These are phyloP conservation scores for Pseudochromis fuscus DNA, from an alignment of 2,797 vertebrate species.

Conservation along the genomic window DNA sequence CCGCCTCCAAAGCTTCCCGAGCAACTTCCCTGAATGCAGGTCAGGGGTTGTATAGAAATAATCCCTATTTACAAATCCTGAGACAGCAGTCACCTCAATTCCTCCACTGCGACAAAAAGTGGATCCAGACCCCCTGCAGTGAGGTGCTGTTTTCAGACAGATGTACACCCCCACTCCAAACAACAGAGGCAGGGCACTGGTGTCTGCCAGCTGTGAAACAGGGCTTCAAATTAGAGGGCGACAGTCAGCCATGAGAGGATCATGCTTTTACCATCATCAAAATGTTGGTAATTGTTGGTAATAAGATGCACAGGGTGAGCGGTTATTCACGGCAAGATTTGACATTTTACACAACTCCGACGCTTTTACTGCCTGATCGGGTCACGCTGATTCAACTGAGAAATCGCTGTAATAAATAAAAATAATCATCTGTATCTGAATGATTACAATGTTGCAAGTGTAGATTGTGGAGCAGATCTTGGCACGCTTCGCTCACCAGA, in stretches of 20 bases:
- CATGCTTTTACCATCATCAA: slow-evolving; percentile 25
- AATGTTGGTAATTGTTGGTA: slow-evolving; percentile 24
- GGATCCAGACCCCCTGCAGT: slow-evolving; percentile 57
- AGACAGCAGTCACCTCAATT: slow-evolving; percentile 60
- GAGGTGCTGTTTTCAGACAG: slow-evolving; percentile 48
- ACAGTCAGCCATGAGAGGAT: slow-evolving; percentile 29
- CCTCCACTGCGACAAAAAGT: slow-evolving; percentile 61
- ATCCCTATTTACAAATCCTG: slow-evolving; percentile 71
- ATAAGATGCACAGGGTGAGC: not conserved
- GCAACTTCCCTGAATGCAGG: slow-evolving; percentile 75
- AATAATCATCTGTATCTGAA: not conserved
- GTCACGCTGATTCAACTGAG: slow-evolving; percentile 4
- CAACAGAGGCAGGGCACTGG: slow-evolving; percentile 29
- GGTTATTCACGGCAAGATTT: slow-evolving; percentile 10
- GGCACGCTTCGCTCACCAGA: slow-evolving; percentile 86
- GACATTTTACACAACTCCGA: slow-evolving; percentile 3
- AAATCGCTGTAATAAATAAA: not conserved
- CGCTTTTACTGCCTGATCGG: slow-evolving; percentile 7
- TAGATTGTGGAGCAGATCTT: slow-evolving; percentile 10
- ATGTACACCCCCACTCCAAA: slow-evolving; percentile 46
- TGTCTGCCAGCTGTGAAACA: slow-evolving; percentile 46
- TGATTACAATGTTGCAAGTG: slow-evolving; percentile 2
- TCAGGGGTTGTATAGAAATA: slow-evolving; percentile 67
- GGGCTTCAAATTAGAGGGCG: slow-evolving; percentile 15
- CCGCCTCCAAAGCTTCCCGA: slow-evolving; percentile 58